Base-by-base conservation (phyloP, 1,140 invertebrate genomes). In the Macrocentrus cingulum region DNA sequence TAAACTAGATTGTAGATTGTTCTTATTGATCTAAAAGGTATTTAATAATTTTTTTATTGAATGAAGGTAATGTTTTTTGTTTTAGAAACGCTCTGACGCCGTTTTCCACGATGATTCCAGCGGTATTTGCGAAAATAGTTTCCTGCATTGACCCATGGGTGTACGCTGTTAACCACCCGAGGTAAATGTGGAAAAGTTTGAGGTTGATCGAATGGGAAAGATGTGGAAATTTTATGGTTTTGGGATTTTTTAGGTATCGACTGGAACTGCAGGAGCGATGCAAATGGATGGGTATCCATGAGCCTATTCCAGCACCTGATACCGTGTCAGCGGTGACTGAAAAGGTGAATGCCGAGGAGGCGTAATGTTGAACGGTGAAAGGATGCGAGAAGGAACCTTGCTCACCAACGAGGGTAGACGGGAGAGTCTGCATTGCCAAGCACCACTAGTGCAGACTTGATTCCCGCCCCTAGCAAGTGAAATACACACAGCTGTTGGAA, bases 141-240 rank as follows among this genome's bases (percentile, higher is more conserved):
- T 89, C 88, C 1, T 90, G 88, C 66, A 84, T 91, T 65, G 88
- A 91, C 74, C 89, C 89, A 8, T 90, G 87, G 86, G 83, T 90
- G 11, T 89, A 90, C 61, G 89, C 88, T 15, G 88, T 90, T 59
- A 90, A 87, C 65, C 89, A 91, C 74, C 89, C 88, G 1, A 87
- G 85, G 82, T 91, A 87, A 62, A 20, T 56, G 36, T 11, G 11
- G 11, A 7, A 11, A 34, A 34, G 6, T 34, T 34, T 34, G 29
- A 34, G n/a, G n/a, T n/a, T n/a, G n/a, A n/a, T n/a, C n/a, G n/a
- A n/a, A n/a, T n/a, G n/a, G n/a, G n/a, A n/a, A n/a, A n/a, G n/a
- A n/a, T n/a, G n/a, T n/a, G n/a, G n/a, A n/a, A n/a, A n/a, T n/a
- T n/a, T n/a, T n/a, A n/a, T n/a, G n/a, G n/a, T n/a, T n/a, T n/a